These are phyloP conservation scores for Mesocentrotus franciscanus DNA, from an alignment of 53 echinoderm and acorn worm species.

Conservation along the genomic window DNA sequence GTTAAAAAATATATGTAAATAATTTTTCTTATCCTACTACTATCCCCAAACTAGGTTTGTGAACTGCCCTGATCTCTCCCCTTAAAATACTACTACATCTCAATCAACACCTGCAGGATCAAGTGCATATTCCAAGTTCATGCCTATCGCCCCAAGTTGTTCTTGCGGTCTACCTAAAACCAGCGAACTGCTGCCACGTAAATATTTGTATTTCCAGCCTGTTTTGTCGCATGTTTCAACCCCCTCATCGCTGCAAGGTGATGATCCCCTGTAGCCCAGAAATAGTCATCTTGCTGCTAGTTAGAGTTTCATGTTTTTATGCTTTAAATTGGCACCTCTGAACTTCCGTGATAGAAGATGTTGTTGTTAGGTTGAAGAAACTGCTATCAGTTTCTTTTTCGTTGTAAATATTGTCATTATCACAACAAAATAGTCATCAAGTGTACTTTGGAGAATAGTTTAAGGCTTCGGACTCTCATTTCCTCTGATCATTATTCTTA, in stretches of 20 bases:
- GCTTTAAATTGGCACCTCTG: background rate
- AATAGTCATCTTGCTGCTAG: background rate
- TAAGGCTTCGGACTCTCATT: background rate
- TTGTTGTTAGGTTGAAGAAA: constrained; percentile 14
- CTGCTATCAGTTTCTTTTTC: constrained; percentile 1
- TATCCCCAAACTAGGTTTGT: background rate
- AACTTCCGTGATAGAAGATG: constrained; percentile 12
- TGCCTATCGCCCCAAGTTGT: constrained; percentile 25
- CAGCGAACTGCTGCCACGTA: constrained; percentile 28
- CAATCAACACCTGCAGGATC: constrained; percentile 15
- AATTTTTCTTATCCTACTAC: background rate
- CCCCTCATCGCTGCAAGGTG: constrained; percentile 15
- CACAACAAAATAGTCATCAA: constrained; percentile 13
- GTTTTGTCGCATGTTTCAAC: constrained; percentile 26
- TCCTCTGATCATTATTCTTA: background rate
- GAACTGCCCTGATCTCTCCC: background rate
- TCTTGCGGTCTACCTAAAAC: constrained; percentile 50
- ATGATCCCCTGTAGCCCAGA: background rate
- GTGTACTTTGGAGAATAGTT: background rate
- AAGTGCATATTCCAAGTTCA: constrained; percentile 47
- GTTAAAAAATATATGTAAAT: too few species aligned
- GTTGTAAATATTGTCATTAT: background rate
- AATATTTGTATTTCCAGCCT: constrained; percentile 49
- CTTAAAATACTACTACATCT: background rate
- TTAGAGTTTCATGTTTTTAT: background rate